phyloP scores from a whole-genome alignment of 2,888 invertebrate genomes.

The Leucoptera coffeella region DNA sequence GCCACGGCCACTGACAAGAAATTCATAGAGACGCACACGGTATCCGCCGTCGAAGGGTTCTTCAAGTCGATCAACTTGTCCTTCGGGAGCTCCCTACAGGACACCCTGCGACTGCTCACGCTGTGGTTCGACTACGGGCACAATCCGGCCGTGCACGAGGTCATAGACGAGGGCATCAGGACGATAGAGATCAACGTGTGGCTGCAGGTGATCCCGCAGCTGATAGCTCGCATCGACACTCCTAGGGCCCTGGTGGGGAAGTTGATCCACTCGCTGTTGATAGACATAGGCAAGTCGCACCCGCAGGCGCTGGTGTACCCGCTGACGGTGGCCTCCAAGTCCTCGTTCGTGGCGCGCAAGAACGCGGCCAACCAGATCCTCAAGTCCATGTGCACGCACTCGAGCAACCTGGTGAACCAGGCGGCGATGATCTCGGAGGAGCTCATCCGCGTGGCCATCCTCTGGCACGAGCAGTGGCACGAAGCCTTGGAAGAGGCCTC shows the following conservation, averaged over 20 bases:
- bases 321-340: slow-evolving; percentile 94
- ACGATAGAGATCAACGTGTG: slow-evolving; percentile 96
- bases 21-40: slow-evolving; percentile 72
- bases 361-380: slow-evolving; percentile 92
- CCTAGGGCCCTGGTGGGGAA: slow-evolving; percentile 82
- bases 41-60: slow-evolving; percentile 92
- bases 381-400: slow-evolving; percentile 93
- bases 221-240: slow-evolving; percentile 97
- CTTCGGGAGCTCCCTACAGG: slow-evolving; percentile 89
- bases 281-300: slow-evolving; percentile 96
- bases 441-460: slow-evolving; percentile 92
- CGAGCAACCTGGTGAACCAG: slow-evolving; percentile 86
- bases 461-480: slow-evolving; percentile 99
- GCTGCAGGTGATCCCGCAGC: slow-evolving; percentile 98
- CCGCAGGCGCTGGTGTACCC: slow-evolving; percentile 98
- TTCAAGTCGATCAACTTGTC: slow-evolving; percentile 94
- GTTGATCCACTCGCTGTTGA: slow-evolving; percentile 86
- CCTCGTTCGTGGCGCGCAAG: slow-evolving; percentile 75
- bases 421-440: slow-evolving; percentile 96
- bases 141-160: slow-evolving; percentile 88
- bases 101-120: slow-evolving; percentile 90
- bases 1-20: slow-evolving; percentile 26
- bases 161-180: slow-evolving; percentile 85
- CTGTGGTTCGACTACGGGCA: slow-evolving; percentile 99
- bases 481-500: slow-evolving; percentile 95